Conservation (phyloP, 2,888 invertebrate species). For the Boloria selene region DNA sequence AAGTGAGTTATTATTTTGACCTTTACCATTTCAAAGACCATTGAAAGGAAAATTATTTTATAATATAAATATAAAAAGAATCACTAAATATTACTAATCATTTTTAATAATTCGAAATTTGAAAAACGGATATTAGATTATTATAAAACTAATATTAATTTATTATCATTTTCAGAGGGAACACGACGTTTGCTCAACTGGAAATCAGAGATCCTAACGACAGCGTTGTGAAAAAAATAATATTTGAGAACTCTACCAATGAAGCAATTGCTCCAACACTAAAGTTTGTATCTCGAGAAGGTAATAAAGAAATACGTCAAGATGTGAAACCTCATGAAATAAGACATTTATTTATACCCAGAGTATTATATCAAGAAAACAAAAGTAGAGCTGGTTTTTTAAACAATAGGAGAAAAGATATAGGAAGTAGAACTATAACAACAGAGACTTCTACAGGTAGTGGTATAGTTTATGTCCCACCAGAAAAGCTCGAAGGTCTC, state of each 20-base stretch:
- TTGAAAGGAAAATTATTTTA: not conserved
- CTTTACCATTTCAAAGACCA: not conserved
- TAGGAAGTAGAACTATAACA: constrained; percentile 51
- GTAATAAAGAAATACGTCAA: constrained; percentile 65
- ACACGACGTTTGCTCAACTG: constrained; percentile 74
- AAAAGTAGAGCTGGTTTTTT: constrained; percentile 70
- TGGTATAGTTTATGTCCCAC: constrained; percentile 71
- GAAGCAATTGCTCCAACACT: constrained; percentile 60
- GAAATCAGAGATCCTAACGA: constrained; percentile 70
- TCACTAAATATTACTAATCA: no score
- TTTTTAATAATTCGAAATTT: no score
- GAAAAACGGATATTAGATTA: not conserved
- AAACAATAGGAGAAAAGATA: constrained; percentile 67
- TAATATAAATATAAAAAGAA: not conserved
- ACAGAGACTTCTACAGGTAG: constrained; percentile 62
- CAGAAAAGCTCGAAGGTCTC: constrained; percentile 71
- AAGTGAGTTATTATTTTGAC: constrained; percentile 52
- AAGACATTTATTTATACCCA: constrained; percentile 70
- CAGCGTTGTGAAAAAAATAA: constrained; percentile 68
- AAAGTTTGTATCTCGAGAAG: constrained; percentile 67
- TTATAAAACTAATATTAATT: not conserved
- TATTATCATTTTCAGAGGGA: constrained; percentile 64
- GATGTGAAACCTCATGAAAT: constrained; percentile 75
- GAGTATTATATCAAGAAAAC: constrained; percentile 61
- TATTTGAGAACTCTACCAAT: constrained; percentile 69